Conservation (phyloP, 2,113 vertebrate genomes). For the Serinus canaria region DNA sequence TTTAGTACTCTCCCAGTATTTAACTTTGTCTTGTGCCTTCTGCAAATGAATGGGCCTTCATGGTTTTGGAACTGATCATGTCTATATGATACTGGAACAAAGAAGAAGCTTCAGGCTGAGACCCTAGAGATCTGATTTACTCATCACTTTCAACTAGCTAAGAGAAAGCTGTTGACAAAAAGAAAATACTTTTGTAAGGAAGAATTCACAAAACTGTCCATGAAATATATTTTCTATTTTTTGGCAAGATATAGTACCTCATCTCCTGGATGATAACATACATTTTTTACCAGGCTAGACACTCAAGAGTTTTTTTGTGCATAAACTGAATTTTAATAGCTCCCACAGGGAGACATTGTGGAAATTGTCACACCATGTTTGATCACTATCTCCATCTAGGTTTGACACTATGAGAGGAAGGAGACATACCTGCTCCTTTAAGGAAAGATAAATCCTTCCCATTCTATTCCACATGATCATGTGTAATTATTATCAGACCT, state of each 20-base stretch:
- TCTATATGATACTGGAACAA: not conserved
- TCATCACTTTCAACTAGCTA: not conserved
- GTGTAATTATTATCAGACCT: not conserved
- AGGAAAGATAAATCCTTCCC: not conserved
- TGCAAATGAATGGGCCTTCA: not conserved
- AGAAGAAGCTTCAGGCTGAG: not conserved
- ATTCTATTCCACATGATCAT: not conserved
- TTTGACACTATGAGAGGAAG: not conserved
- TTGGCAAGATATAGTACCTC: not conserved
- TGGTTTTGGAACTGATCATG: not conserved
- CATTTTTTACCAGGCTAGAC: not conserved
- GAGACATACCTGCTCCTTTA: not conserved
- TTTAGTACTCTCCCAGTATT: not conserved
- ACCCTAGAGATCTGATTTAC: not conserved
- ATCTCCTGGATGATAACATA: not conserved
- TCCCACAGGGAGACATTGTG: not conserved
- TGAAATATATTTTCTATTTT: not conserved
- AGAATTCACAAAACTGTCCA: not conserved
- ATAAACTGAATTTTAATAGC: conserved; percentile 31
- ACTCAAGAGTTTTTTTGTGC: not conserved
- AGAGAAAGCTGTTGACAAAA: not conserved
- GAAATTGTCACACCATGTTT: conserved; percentile 31
- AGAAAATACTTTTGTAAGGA: not conserved
- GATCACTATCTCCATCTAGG: conserved; percentile 6
- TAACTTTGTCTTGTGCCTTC: not conserved